A percentile compares a stretch with the other conserved stretches of the same genome.
phyloP scores from a whole-genome alignment of 2,113 vertebrate species.

The Megaptera novaeangliae region DNA sequence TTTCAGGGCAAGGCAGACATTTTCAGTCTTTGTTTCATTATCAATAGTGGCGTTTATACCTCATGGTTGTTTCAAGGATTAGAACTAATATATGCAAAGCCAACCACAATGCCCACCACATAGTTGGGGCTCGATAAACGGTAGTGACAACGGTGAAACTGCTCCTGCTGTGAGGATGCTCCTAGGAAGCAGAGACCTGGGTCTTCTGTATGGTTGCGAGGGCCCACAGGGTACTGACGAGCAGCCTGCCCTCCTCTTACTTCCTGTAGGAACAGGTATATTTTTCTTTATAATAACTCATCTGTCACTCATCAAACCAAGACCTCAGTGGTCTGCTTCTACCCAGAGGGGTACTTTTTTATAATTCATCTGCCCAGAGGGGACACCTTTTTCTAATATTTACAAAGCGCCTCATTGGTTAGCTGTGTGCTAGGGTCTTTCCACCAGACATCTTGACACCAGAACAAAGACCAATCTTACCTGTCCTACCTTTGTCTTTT shows the following conservation, averaged over 20 bases:
- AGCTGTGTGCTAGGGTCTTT: background rate
- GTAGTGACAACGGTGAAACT: background rate
- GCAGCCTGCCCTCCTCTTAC: background rate
- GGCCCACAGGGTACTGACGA: rapidly evolving
- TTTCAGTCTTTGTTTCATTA: background rate
- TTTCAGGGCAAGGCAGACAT: background rate
- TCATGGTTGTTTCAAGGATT: background rate
- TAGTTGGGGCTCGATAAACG: background rate
- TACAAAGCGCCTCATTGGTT: background rate
- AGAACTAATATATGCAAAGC: background rate
- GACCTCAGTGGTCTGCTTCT: background rate
- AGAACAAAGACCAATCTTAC: background rate
- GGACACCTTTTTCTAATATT: background rate
- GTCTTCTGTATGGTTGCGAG: background rate
- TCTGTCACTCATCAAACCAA: background rate
- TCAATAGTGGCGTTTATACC: rapidly evolving
- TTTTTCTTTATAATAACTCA: background rate
- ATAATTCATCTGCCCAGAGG: background rate
- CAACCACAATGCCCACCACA: too few species aligned
- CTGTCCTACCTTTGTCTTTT: background rate
- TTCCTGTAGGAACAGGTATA: background rate
- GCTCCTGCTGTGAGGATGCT: background rate
- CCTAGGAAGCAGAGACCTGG: background rate
- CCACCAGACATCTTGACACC: background rate
- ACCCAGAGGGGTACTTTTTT: background rate